Base-by-base conservation (phyloP, 2,113 vertebrate genomes). In the Crotalus tigris region DNA sequence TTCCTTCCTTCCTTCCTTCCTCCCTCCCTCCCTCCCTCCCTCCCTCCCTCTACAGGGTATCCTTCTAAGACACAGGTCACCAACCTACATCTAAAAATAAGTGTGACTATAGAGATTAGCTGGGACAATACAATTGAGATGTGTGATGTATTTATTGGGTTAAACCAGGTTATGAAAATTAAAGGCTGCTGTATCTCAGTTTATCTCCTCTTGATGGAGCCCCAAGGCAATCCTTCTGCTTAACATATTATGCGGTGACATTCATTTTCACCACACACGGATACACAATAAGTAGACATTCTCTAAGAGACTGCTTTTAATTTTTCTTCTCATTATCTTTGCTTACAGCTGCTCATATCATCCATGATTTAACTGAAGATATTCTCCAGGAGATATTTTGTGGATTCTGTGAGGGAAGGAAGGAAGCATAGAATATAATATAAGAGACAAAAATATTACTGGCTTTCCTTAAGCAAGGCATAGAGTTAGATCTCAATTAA, bases 321-420 rank as follows among this genome's bases (percentile, higher is more conserved):
- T 95, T 95, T 93, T 95, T 92, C 92, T 29, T 19, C n/a, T 91
- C 93, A 93, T 96, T 94, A 91, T 93, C 89, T 97, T 96, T 97
- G 89, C 96, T 97, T 97, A 93, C 95, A 98, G 98, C 97, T 95
- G 96, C 96, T 92, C 97, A 92, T 94, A 96, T 95, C 93, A 96
- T 96, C 94, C 94, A 81, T 85, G 96, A 98, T 93, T 96, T 98
- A 94, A 97, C 97, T 94, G 94, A 64, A 90, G 95, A 97, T 93
- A 96, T 97, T 92, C 95, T 98, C 26, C 92, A 46, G 21, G 90
- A 95, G 92, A 95, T 95, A 88, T 94, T 90, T 89, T 95, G 94
- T 8, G 97, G 97, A 2, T 94, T 64, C 33, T 90, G 97, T 97
- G 94, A 3, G 17, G 98, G 92, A 44, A 97, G 97, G 53, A 96